phyloP scores from a whole-genome alignment of 2,888 invertebrate genomes.

The Yponomeuta sedellus region DNA sequence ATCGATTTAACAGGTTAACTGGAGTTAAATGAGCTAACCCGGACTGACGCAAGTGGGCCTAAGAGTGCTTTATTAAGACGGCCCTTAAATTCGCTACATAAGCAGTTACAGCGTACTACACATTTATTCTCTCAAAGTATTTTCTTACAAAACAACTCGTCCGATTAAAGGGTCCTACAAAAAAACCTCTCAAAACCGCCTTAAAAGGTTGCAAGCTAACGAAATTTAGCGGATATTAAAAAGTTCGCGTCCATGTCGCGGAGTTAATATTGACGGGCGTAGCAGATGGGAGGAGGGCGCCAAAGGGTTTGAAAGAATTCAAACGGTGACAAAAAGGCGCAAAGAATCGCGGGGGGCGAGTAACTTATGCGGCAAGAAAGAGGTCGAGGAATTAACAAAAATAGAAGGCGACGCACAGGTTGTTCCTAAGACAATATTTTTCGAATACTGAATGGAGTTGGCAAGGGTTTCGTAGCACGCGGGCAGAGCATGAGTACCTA shows the following conservation, averaged over 20 bases:
- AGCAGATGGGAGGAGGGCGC: constrained; percentile 62
- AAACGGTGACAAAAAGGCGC: constrained; percentile 76
- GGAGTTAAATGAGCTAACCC: too few species aligned
- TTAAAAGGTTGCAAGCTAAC: constrained; percentile 65
- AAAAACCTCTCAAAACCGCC: constrained; percentile 30
- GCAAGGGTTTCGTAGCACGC: constrained; percentile 30
- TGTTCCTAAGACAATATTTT: constrained; percentile 30
- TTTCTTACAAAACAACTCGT: not conserved
- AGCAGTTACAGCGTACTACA: too few species aligned
- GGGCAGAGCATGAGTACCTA: too few species aligned
- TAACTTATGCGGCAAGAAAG: constrained; percentile 76
- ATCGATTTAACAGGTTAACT: too few species aligned
- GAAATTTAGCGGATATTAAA: constrained; percentile 76
- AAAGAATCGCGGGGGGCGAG: constrained; percentile 61
- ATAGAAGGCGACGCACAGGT: constrained; percentile 68
- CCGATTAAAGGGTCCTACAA: not conserved
- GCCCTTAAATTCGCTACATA: too few species aligned
- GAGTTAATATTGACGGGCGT: constrained; percentile 78
- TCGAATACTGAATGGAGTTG: constrained; percentile 39
- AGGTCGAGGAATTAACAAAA: constrained; percentile 72
- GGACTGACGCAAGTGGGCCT: too few species aligned
- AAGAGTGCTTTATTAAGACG: too few species aligned
- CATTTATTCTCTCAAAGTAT: too few species aligned
- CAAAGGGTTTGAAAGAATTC: constrained; percentile 71
- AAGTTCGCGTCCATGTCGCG: constrained; percentile 67